phyloP scores from a whole-genome alignment of 2,797 vertebrate species.

The Phyllotis vaccarum region DNA sequence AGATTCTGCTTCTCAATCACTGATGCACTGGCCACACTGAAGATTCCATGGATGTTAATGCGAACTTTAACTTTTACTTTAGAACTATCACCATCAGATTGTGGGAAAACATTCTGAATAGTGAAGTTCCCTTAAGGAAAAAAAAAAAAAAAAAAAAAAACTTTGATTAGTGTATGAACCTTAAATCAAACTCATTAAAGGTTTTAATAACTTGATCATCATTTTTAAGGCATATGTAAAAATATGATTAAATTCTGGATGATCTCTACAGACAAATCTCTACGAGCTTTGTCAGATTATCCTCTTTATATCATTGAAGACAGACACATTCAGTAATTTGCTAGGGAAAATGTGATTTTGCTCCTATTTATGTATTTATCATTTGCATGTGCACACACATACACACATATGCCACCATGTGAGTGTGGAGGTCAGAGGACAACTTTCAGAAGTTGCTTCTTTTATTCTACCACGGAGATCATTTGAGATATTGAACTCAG shows the following conservation, averaged over 20 bases:
- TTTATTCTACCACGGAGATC: not conserved
- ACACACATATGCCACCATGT: not conserved
- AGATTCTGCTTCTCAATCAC: slow-evolving; percentile 94
- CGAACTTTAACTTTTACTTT: slow-evolving; percentile 98
- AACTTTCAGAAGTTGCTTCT: not conserved
- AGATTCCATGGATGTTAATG: slow-evolving; percentile 95
- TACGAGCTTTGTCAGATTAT: not conserved
- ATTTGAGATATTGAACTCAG: not conserved
- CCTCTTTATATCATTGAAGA: not conserved
- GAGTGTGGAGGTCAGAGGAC: not conserved
- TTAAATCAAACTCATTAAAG: slow-evolving; percentile 33
- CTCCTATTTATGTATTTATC: not conserved
- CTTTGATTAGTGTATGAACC: slow-evolving; percentile 49
- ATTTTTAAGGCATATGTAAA: not conserved
- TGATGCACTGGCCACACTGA: slow-evolving; percentile 95
- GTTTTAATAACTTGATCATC: slow-evolving; percentile 8
- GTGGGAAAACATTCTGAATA: slow-evolving; percentile 95
- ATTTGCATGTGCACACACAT: not conserved
- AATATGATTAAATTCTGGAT: slow-evolving; percentile 4
- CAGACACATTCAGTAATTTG: not conserved
- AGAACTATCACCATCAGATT: slow-evolving; percentile 94
- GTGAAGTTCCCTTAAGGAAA: slow-evolving; percentile 91
- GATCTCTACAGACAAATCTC: not conserved
- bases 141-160: slow-evolving; percentile 58
- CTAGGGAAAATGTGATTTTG: not conserved